Evolutionary conservation across 2,113 vertebrate species (phyloP).

Genomic region (Gallinago jamesoni): DNA sequence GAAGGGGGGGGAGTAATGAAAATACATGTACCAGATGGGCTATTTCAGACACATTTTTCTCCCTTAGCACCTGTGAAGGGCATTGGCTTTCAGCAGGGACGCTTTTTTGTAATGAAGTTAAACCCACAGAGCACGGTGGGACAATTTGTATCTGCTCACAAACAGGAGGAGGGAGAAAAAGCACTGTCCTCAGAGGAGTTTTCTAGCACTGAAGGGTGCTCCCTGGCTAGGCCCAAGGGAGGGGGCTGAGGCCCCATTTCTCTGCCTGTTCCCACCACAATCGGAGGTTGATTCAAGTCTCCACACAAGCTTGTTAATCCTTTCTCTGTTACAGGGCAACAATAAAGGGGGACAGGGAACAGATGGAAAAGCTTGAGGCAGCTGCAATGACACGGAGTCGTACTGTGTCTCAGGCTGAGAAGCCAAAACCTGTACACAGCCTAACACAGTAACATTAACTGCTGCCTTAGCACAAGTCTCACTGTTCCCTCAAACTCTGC

Average conservation of each 20-base stretch:
- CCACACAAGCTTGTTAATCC: background rate
- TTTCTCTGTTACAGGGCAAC: background rate
- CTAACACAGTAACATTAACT: background rate
- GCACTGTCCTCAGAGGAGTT: background rate
- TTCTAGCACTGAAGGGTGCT: background rate
- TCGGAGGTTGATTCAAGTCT: background rate
- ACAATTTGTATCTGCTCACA: background rate
- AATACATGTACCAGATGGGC: background rate
- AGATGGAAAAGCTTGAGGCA: background rate
- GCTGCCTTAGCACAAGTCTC: background rate
- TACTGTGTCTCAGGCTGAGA: background rate
- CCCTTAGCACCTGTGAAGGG: constrained; percentile 51
- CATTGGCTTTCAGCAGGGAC: constrained; percentile 36
- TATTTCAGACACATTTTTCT: constrained; percentile 49
- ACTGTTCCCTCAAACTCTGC: background rate
- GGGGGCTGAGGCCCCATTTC: background rate
- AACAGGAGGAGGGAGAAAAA: background rate
- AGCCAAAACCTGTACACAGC: background rate
- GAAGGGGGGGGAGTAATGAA: constrained; percentile 9
- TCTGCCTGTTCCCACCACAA: background rate
- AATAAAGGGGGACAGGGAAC: background rate
- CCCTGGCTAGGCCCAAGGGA: background rate
- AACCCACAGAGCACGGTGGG: constrained; percentile 19
- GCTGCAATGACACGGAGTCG: background rate
- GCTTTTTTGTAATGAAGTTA: constrained; percentile 22